Percentiles rank a stretch among this genome's conserved stretches.
Conservation (phyloP, 2,797 vertebrate genomes). For the Zenarchopterus dispar region DNA sequence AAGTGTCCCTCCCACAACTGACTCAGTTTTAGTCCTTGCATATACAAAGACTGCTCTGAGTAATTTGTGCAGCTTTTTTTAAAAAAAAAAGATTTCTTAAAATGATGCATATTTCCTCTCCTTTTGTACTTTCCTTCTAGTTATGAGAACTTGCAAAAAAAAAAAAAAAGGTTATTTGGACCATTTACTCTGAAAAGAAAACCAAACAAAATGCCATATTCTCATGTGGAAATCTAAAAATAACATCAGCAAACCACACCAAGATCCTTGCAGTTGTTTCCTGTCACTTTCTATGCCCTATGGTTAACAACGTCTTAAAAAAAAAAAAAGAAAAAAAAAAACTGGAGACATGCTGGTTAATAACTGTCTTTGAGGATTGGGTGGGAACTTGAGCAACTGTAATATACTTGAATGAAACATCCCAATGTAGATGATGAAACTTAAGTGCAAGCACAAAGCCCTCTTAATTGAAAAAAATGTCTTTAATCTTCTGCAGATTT, state of each 20-base stretch:
- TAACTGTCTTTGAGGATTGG: slow-evolving; percentile 46
- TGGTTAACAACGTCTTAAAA: slow-evolving; percentile 54
- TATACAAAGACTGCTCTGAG: slow-evolving; percentile 69
- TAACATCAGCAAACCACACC: slow-evolving; percentile 56
- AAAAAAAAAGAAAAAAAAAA: slow-evolving; percentile 4
- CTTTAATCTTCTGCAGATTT: slow-evolving; percentile 42
- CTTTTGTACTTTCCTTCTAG: not conserved
- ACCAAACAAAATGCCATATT: slow-evolving; percentile 44
- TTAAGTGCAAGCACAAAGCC: slow-evolving; percentile 10
- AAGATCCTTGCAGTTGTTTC: slow-evolving; percentile 47
- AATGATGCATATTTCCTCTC: slow-evolving; percentile 38
- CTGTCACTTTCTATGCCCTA: slow-evolving; percentile 59
- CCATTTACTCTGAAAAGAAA: slow-evolving; percentile 57
- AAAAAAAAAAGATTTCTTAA: slow-evolving; percentile 51
- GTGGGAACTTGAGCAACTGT: slow-evolving; percentile 50
- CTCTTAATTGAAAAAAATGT: slow-evolving; percentile 35
- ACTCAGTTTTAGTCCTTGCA: slow-evolving; percentile 55
- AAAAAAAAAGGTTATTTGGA: slow-evolving; percentile 37
- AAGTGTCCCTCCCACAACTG: slow-evolving; percentile 48
- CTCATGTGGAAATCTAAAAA: slow-evolving; percentile 56
- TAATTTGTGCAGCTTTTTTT: slow-evolving; percentile 39
- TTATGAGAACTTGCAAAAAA: slow-evolving; percentile 42
- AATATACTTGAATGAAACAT: slow-evolving; percentile 48
- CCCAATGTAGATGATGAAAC: slow-evolving; percentile 33
- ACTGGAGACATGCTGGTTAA: slow-evolving; percentile 46